phyloP scores from a whole-genome alignment of 2,113 vertebrate species.

The Odocoileus hemionus region DNA sequence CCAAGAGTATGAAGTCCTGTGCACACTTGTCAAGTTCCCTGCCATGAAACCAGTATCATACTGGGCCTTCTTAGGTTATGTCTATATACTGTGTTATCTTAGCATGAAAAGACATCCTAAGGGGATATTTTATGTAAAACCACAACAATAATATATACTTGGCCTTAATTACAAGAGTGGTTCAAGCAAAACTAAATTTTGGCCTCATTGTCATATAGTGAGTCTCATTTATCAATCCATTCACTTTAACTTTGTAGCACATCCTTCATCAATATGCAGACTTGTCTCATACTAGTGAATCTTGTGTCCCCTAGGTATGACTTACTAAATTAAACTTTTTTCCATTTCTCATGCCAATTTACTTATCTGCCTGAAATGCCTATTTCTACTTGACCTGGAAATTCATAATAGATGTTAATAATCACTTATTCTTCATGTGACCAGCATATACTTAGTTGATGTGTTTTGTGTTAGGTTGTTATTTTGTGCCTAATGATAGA shows the following conservation, averaged over 20 bases:
- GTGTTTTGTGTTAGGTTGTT: neutral
- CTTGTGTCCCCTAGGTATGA: neutral
- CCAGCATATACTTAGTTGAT: neutral
- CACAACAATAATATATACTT: neutral
- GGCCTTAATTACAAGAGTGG: neutral
- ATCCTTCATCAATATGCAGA: neutral
- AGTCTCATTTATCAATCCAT: neutral
- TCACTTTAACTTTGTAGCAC: neutral
- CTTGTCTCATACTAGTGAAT: neutral
- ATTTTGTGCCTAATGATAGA: neutral
- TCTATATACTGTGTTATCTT: neutral
- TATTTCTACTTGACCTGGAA: neutral
- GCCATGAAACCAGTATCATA: neutral
- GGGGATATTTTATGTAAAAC: neutral
- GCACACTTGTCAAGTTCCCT: neutral
- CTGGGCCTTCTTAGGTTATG: neutral
- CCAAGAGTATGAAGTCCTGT: constrained; percentile 12
- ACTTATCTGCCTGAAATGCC: neutral
- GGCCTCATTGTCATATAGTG: neutral
- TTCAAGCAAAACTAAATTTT: constrained; percentile 2
- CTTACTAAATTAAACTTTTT: neutral
- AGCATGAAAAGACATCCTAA: neutral
- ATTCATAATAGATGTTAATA: neutral
- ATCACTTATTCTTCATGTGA: neutral
- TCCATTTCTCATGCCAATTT: neutral